phyloP scores from a whole-genome alignment of 2,113 vertebrate genomes.

The Candoia aspera region DNA sequence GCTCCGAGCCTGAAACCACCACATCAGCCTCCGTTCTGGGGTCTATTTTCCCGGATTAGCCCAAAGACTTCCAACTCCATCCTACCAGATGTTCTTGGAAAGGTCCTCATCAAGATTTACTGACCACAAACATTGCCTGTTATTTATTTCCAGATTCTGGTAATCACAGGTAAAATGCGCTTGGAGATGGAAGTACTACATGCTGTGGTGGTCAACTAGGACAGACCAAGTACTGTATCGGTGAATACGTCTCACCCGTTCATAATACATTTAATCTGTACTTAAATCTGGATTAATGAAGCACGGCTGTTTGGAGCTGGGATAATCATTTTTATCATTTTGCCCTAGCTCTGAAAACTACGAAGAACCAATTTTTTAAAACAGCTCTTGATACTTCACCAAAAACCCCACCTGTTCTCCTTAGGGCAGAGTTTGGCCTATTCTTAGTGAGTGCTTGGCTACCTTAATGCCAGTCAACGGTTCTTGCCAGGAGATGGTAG shows the following conservation, averaged over 20 bases:
- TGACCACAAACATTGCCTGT: neutral
- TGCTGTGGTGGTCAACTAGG: neutral
- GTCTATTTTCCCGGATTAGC: no score
- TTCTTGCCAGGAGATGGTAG: neutral
- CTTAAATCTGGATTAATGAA: neutral
- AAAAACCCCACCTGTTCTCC: no score
- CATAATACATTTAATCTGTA: neutral
- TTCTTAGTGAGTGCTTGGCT: neutral
- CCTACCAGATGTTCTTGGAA: neutral
- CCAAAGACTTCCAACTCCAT: no score
- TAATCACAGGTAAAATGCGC: neutral
- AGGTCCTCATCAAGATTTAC: neutral
- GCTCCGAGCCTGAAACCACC: neutral
- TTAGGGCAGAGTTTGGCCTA: neutral
- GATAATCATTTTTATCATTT: neutral
- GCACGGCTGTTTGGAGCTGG: neutral
- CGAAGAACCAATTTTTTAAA: neutral
- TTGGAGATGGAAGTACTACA: neutral
- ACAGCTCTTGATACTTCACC: neutral
- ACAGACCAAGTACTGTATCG: neutral
- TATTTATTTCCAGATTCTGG: neutral
- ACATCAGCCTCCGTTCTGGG: neutral
- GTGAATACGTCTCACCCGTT: neutral
- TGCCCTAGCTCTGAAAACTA: neutral
- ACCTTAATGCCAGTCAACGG: neutral